Evolutionary conservation across 2,113 vertebrate genomes (phyloP).

Genomic region (Gymnorhina tibicen): DNA sequence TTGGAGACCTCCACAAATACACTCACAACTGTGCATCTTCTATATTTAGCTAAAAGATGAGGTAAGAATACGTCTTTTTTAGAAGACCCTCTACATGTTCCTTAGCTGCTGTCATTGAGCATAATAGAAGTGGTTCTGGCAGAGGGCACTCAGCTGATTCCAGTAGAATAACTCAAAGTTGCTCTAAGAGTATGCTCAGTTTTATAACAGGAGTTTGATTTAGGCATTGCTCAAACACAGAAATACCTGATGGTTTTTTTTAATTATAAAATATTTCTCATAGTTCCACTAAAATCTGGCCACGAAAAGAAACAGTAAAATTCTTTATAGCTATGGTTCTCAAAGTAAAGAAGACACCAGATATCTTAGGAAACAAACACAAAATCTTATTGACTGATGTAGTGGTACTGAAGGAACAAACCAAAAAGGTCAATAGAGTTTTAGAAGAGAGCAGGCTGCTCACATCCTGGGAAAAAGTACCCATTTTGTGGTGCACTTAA

Average conservation of each 20-base stretch:
- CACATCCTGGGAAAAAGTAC: not conserved
- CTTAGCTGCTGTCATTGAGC: not conserved
- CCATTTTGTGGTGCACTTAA: not conserved
- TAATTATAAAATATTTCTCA: not conserved
- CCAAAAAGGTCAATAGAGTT: not conserved
- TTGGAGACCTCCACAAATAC: not conserved
- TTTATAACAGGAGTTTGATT: not conserved
- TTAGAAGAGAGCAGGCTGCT: not conserved
- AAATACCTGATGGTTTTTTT: fast-evolving
- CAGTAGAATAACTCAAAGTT: not conserved
- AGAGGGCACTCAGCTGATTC: not conserved
- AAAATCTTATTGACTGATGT: not conserved
- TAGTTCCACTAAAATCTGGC: not conserved
- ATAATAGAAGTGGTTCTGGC: not conserved
- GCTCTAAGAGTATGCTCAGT: not conserved
- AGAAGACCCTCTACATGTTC: not conserved
- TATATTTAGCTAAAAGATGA: not conserved
- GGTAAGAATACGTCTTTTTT: not conserved
- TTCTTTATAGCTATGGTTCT: not conserved
- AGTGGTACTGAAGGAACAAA: not conserved
- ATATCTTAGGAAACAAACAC: not conserved
- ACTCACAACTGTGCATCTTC: not conserved
- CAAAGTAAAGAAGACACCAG: not conserved
- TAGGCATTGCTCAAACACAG: not conserved
- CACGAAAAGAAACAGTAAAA: not conserved